Evolutionary conservation across 2,888 invertebrate species (phyloP).

Genomic region (Sisyra terminalis): DNA sequence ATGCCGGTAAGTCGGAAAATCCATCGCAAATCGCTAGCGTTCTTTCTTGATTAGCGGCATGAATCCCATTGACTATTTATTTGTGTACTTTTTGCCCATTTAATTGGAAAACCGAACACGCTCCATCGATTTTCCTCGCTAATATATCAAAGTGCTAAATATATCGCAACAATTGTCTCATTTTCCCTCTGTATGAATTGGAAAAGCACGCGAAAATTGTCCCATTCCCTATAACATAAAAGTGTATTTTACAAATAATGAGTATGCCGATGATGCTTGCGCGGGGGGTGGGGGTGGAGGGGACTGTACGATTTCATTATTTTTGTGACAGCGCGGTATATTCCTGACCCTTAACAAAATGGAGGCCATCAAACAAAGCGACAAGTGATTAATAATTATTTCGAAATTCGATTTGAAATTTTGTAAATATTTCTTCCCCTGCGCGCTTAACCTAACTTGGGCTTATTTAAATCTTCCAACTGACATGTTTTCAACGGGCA

Average conservation of each 20-base stretch:
- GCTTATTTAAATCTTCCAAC: too few relatives aligned
- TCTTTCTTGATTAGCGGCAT: not conserved
- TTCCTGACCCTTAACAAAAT: slow-evolving; percentile 62
- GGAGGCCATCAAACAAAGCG: slow-evolving; percentile 63
- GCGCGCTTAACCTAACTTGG: too few relatives aligned
- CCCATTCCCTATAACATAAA: not conserved
- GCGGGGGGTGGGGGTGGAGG: slow-evolving; percentile 17
- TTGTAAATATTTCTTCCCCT: too few relatives aligned
- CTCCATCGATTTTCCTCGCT: slow-evolving; percentile 16
- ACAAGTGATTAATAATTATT: slow-evolving; percentile 27
- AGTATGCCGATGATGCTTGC: not conserved
- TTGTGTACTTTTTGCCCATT: slow-evolving; percentile 20
- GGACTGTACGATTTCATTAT: slow-evolving; percentile 30
- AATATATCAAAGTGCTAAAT: slow-evolving; percentile 18
- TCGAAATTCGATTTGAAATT: not conserved
- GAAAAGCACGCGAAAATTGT: not conserved
- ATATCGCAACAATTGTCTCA: slow-evolving; percentile 2
- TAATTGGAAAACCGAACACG: slow-evolving; percentile 21
- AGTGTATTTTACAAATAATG: not conserved
- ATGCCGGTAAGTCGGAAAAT: slow-evolving; percentile 52
- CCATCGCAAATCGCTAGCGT: not conserved
- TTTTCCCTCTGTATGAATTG: too few relatives aligned
- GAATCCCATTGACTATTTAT: slow-evolving; percentile 7
- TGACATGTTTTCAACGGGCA: too few relatives aligned
- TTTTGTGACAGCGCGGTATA: slow-evolving; percentile 40